Conservation (phyloP, 2,888 invertebrate genomes). For the Drosophila aldrichi region DNA sequence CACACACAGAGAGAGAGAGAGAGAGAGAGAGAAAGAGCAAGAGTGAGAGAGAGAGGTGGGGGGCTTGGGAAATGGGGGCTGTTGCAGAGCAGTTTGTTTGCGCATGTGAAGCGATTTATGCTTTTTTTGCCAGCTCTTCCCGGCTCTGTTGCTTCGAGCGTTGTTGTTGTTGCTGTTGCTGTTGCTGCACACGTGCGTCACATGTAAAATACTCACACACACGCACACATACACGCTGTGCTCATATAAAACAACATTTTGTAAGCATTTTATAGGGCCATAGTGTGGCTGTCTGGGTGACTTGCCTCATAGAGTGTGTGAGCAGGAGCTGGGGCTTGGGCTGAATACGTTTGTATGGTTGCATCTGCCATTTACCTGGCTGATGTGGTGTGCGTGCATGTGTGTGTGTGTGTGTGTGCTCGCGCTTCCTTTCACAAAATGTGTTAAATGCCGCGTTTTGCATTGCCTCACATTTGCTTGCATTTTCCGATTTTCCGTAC, state of each 20-base stretch:
- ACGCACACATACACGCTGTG: slow-evolving; percentile 18
- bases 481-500: slow-evolving; percentile 50
- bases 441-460: slow-evolving; percentile 81
- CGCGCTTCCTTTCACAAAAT: slow-evolving; percentile 62
- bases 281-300: slow-evolving; percentile 57
- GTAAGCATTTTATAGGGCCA: slow-evolving; percentile 77
- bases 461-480: slow-evolving; percentile 61
- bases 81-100: slow-evolving; percentile 65
- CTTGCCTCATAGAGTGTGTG: slow-evolving; percentile 3
- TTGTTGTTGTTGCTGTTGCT: slow-evolving; percentile 29
- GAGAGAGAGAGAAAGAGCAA: neutral
- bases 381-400: slow-evolving; percentile 11
- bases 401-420: no score
- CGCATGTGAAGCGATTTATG: slow-evolving; percentile 78
- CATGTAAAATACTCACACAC: slow-evolving; percentile 73
- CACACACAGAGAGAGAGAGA: slow-evolving; percentile 33
- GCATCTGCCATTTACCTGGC: slow-evolving; percentile 39
- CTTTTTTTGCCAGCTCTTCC: slow-evolving; percentile 48
- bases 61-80: slow-evolving; percentile 1
- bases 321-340: neutral
- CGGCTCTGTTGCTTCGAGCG: slow-evolving; percentile 51
- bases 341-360: slow-evolving; percentile 27
- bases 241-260: slow-evolving; percentile 78
- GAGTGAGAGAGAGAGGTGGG: no score
- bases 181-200: slow-evolving; percentile 69